phyloP scores from a whole-genome alignment of 2,113 vertebrate genomes.

The Hassar affinis region DNA sequence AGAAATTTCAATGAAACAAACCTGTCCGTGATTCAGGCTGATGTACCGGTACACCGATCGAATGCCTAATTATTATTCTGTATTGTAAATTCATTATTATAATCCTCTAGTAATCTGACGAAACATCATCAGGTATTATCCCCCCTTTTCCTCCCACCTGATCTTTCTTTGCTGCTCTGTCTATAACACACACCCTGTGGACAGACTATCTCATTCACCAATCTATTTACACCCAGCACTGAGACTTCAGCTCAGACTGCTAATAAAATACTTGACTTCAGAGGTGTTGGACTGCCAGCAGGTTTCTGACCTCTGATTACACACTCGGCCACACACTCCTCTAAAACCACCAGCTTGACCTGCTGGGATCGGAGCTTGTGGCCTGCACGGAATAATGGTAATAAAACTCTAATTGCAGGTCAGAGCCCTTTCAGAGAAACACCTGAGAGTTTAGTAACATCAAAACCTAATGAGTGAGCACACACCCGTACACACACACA shows the following conservation, averaged over 20 bases:
- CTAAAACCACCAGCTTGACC: not conserved
- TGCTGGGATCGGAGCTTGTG: not conserved
- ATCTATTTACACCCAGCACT: slow-evolving; percentile 18
- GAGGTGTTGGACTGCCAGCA: not conserved
- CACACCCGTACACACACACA: slow-evolving; percentile 5
- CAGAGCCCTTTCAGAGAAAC: not conserved
- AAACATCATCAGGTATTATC: not conserved
- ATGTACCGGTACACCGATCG: not conserved
- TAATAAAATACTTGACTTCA: slow-evolving; percentile 22
- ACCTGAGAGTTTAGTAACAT: slow-evolving; percentile 5
- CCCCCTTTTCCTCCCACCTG: not conserved
- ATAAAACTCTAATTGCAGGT: slow-evolving; percentile 35
- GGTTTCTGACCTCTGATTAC: slow-evolving; percentile 27
- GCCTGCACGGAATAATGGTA: not conserved
- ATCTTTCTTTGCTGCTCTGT: not conserved
- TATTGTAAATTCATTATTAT: not conserved
- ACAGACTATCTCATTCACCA: slow-evolving; percentile 1
- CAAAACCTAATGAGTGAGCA: not conserved
- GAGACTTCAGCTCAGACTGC: not conserved
- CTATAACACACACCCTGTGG: not conserved
- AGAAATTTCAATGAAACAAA: not conserved
- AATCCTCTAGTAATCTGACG: not conserved
- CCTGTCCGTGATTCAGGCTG: not conserved
- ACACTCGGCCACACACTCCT: slow-evolving; percentile 24
- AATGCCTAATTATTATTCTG: not conserved